These are phyloP conservation scores for Todus mexicanus DNA, from an alignment of 2,797 vertebrate genomes.

Conservation along the genomic window DNA sequence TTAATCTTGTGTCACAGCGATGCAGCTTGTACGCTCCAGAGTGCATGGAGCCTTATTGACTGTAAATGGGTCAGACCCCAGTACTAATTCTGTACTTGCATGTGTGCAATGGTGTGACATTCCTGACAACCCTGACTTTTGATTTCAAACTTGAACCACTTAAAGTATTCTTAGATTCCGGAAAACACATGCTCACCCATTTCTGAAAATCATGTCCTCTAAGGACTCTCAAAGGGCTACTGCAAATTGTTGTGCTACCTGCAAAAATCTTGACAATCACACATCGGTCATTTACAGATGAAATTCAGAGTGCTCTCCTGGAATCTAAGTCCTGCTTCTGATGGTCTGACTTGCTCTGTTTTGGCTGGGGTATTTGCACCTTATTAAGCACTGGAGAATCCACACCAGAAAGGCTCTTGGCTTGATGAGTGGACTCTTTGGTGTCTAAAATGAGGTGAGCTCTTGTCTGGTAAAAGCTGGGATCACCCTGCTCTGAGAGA, in stretches of 20 bases:
- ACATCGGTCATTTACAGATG: background rate
- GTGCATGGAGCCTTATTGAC: background rate
- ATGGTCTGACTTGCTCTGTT: background rate
- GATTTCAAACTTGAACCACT: background rate
- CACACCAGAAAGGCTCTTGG: background rate
- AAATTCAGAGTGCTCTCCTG: background rate
- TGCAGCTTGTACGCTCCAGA: background rate
- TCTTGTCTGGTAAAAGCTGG: background rate
- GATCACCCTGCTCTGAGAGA: background rate
- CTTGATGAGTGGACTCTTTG: background rate
- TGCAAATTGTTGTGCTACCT: background rate
- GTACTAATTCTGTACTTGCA: background rate
- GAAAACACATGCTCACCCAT: background rate
- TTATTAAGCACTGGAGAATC: background rate
- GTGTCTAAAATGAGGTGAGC: background rate
- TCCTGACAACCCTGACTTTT: background rate
- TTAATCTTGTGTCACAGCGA: background rate
- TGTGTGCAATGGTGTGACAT: background rate
- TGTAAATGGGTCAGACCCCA: background rate
- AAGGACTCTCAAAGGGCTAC: background rate
- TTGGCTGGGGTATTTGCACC: background rate
- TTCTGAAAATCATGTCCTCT: background rate
- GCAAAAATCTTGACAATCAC: background rate
- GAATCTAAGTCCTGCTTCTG: background rate
- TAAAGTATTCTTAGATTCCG: background rate